Base-by-base conservation (phyloP, 2,888 invertebrate species). In the Andrena camellia region DNA sequence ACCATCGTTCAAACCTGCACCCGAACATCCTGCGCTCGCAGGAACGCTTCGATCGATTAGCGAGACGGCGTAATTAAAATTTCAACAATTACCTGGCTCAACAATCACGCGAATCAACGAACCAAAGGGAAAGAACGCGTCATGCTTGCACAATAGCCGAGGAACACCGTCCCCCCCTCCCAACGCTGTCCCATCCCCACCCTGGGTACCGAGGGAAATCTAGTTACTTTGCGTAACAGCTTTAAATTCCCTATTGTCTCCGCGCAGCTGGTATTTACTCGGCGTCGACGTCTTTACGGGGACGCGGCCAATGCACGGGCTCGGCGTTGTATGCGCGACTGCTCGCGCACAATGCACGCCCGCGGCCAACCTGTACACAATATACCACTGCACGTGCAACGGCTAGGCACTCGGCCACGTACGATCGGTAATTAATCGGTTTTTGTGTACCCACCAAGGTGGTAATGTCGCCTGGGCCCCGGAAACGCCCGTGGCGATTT, bases 181-280 rank as follows among this genome's bases (percentile, higher is more conserved):
- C 42, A 1, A 8, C 20, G 20, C 29, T 7, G n/a, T 2, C 4
- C 42, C 4, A 17, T 42, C 42, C 42, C 42, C 42, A 42, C 42
- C 17, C 13, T 17, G 17, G 5, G 17, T 42, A 5, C 42, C 42
- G 42, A 29, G n/a, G 48, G 35, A 60, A 69, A 60, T 80, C 67
- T 71, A 62, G 67, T 71, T 79, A 71, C 54, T 59, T 82, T 75
- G 57, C 68, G 59, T 59, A 71, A 75, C 67, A 48, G 57, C 13
- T 66, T 74, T 54, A 81, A 78, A 81, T 81, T 57, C 78, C 50
- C 70, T 23, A 81, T 78, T 81, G 78, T 81, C 70, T 48, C 48
- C 29, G 70, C 26, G 33, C 35, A 33, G 59, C 31, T 57, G 23
- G 79, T 76, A 83, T 76, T 79, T 83, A 80, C 52, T 52, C 50